phyloP scores from a whole-genome alignment of 2,113 vertebrate species.

The Lepidothrix coronata region DNA sequence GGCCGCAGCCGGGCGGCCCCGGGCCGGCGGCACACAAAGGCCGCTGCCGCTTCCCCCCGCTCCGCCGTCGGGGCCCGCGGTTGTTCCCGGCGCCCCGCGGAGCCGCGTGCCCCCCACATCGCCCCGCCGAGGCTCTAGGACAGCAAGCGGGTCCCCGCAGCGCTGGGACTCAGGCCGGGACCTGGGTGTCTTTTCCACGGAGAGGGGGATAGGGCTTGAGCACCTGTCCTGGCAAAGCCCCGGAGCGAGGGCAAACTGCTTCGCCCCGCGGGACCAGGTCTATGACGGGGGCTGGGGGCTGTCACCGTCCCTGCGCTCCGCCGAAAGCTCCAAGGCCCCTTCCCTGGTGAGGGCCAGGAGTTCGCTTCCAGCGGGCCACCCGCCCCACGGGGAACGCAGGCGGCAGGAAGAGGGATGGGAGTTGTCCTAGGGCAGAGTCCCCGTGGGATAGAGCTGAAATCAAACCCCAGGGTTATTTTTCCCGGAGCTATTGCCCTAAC shows the following conservation, averaged over 20 bases:
- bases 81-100: background rate
- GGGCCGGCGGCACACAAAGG: background rate
- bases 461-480: background rate
- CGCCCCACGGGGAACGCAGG: background rate
- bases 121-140: background rate
- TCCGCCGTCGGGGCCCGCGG: background rate
- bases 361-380: background rate
- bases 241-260: background rate
- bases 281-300: too few relatives aligned
- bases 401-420: background rate
- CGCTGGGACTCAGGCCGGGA: background rate
- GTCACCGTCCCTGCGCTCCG: background rate
- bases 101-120: background rate
- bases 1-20: background rate
- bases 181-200: background rate
- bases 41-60: background rate
- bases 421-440: background rate
- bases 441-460: background rate
- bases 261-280: background rate
- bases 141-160: background rate
- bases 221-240: background rate
- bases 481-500: too few relatives aligned
- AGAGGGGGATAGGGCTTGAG: background rate
- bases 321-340: background rate
- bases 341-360: background rate